Conservation (phyloP, 2,113 vertebrate species). For the Charadrius vociferus region DNA sequence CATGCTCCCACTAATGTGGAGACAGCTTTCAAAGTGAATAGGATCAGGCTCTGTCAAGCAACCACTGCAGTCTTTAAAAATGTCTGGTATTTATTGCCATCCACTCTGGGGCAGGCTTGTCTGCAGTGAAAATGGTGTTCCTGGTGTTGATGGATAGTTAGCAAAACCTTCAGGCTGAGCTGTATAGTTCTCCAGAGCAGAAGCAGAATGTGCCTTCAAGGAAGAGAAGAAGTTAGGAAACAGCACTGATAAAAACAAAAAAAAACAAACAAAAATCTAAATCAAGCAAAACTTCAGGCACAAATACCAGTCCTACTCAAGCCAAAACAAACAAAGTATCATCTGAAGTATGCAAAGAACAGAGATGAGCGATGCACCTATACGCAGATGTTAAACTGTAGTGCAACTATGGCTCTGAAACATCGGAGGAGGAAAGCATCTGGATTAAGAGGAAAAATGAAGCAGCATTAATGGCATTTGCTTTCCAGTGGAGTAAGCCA, state of each 20-base stretch:
- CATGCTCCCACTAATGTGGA: background rate
- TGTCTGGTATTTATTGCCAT: conserved; percentile 86
- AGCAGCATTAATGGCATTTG: background rate
- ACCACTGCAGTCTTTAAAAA: conserved; percentile 44
- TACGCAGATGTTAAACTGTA: background rate
- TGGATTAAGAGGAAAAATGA: background rate
- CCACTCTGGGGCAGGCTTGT: conserved; percentile 91
- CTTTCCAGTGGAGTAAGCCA: background rate
- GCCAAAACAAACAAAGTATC: background rate
- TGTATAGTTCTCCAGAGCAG: conserved; percentile 87
- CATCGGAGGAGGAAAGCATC: background rate
- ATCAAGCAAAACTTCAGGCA: background rate
- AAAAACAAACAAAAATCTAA: background rate
- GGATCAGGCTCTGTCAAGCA: conserved; percentile 30
- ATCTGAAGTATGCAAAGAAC: background rate
- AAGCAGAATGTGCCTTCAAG: conserved; percentile 86
- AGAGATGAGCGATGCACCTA: background rate
- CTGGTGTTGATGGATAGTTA: conserved; percentile 85
- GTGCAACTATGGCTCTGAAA: background rate
- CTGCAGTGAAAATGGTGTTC: conserved; percentile 90
- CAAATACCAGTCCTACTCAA: background rate
- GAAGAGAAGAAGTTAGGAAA: conserved; percentile 38
- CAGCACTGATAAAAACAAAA: background rate
- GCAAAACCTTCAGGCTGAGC: conserved; percentile 90
- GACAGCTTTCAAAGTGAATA: background rate